Evolutionary conservation across 92 coral and sea anemone species (phyloP).

Genomic region (Blastomussa wellsi): DNA sequence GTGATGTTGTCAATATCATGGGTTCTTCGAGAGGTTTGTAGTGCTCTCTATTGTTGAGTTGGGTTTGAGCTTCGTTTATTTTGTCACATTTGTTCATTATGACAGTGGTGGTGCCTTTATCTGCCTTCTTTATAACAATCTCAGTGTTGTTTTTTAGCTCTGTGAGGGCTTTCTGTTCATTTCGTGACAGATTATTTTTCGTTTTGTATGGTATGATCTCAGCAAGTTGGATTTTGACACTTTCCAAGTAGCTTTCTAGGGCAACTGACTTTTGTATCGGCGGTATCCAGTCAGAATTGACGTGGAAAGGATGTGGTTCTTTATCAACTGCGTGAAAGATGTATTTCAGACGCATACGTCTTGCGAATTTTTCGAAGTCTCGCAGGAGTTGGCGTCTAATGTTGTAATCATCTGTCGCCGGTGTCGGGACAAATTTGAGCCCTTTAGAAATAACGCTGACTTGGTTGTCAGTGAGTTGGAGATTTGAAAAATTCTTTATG

Average conservation of each 20-base stretch:
- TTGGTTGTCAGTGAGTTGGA: neutral
- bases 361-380: neutral
- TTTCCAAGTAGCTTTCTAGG: no score
- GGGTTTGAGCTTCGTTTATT: conserved; percentile 20
- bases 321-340: conserved; percentile 24
- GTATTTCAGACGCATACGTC: conserved; percentile 21
- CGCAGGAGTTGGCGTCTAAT: neutral
- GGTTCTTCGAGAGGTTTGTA: conserved; percentile 1
- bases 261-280: no score
- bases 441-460: conserved; percentile 4
- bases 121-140: conserved; percentile 8
- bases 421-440: conserved; percentile 15
- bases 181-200: conserved; percentile 12
- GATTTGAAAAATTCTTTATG: conserved; percentile 13
- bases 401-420: neutral
- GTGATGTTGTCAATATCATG: neutral
- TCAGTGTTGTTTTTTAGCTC: conserved; percentile 8
- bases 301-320: conserved; percentile 1
- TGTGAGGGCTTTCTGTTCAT: neutral
- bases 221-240: neutral
- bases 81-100: conserved; percentile 25
- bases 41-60: no score
- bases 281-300: conserved; percentile 14
- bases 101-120: conserved; percentile 27
- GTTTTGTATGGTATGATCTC: neutral